A percentile compares a stretch with the other conserved stretches of the same genome.
Conservation (phyloP, 2,888 invertebrate species). For the Aporophyla lueneburgensis region DNA sequence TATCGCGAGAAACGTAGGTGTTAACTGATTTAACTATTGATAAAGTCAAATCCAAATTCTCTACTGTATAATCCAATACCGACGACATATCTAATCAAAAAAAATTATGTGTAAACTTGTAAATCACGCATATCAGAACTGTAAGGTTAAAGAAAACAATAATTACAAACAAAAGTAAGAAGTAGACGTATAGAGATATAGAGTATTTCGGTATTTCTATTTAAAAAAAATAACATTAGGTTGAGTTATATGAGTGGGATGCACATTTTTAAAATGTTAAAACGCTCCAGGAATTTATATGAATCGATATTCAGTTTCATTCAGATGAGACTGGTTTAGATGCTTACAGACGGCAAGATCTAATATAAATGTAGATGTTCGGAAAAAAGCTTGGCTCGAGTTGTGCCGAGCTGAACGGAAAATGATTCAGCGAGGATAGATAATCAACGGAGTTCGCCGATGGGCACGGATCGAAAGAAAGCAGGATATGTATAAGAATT, state of each 20-base stretch:
- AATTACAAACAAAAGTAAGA: background rate
- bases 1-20: slow-evolving; percentile 13
- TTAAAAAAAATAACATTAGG: background rate
- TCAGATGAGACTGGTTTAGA: no score
- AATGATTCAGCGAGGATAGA: no score
- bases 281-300: no score
- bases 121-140: slow-evolving; percentile 27
- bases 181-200: no score
- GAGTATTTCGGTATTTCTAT: background rate
- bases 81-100: slow-evolving; percentile 45
- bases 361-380: no score
- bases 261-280: background rate
- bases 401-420: no score
- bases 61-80: slow-evolving; percentile 1
- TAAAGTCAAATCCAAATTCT: slow-evolving; percentile 33
- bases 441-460: no score
- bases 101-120: slow-evolving; percentile 11
- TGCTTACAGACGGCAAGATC: no score
- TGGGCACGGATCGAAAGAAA: no score
- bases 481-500: no score
- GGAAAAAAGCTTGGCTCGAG: no score
- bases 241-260: background rate
- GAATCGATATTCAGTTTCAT: no score
- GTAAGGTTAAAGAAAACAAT: background rate
- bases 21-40: slow-evolving; percentile 24